Percentiles rank a stretch among this genome's conserved stretches.
phyloP scores from a whole-genome alignment of 92 coral and sea anemone genomes.

The Bergia sp. region DNA sequence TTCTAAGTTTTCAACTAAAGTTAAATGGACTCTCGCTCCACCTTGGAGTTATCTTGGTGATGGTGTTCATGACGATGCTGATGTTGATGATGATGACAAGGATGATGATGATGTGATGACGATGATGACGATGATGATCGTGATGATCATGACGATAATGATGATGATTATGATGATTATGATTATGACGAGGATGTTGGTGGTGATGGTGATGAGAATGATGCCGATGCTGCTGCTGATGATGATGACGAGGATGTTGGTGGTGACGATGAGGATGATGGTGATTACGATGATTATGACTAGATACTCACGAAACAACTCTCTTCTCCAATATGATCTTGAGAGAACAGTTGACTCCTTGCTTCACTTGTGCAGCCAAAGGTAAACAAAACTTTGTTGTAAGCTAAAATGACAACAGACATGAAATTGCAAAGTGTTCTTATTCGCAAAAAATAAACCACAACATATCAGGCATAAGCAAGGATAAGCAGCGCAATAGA shows the following conservation, averaged over 20 bases:
- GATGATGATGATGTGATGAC: neutral
- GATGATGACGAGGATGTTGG: neutral
- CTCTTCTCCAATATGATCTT: slow-evolving; percentile 86
- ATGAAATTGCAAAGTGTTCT: neutral
- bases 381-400: slow-evolving; percentile 72
- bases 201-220: neutral
- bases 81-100: neutral
- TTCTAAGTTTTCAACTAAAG: too few species aligned
- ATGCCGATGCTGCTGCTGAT: neutral
- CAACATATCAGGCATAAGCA: too few species aligned
- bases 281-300: neutral
- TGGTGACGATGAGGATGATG: neutral
- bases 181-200: neutral
- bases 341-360: slow-evolving; percentile 86
- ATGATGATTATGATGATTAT: neutral
- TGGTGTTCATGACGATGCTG: neutral
- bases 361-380: slow-evolving; percentile 65
- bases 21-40: too few species aligned
- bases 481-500: too few species aligned
- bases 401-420: slow-evolving; percentile 48
- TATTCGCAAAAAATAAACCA: too few species aligned
- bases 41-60: neutral
- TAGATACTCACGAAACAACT: slow-evolving; percentile 80
- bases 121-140: neutral
- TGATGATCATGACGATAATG: neutral